phyloP scores from a whole-genome alignment of 2,888 invertebrate genomes.

The Colletes collaris region DNA sequence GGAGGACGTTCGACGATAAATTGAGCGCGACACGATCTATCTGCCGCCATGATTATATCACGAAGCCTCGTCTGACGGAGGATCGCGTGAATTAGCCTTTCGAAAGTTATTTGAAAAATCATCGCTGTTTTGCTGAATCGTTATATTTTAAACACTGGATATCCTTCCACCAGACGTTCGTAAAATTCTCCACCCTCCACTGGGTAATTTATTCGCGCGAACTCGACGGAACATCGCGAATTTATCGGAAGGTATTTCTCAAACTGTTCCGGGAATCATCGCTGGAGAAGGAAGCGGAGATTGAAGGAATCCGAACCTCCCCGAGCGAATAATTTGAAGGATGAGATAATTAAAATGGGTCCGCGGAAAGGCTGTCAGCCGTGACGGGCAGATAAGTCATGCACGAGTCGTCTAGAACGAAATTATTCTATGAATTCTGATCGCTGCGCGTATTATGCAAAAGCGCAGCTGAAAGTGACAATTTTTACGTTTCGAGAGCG shows the following conservation, averaged over 20 bases:
- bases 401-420: constrained; percentile 69
- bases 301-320: constrained; percentile 57
- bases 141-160: no score
- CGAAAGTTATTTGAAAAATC: constrained; percentile 28
- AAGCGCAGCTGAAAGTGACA: constrained; percentile 75
- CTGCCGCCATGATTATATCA: no score
- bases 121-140: background rate
- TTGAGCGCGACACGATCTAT: constrained; percentile 41
- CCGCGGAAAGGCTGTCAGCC: constrained; percentile 74
- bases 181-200: no score
- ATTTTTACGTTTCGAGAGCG: constrained; percentile 72
- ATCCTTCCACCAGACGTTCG: no score
- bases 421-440: constrained; percentile 81
- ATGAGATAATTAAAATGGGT: constrained; percentile 77
- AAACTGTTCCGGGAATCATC: constrained; percentile 16
- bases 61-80: background rate
- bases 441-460: constrained; percentile 76
- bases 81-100: constrained; percentile 27
- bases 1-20: constrained; percentile 65
- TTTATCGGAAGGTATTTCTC: constrained; percentile 37
- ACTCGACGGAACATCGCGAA: background rate
- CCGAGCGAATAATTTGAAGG: constrained; percentile 73
- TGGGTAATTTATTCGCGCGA: background rate
- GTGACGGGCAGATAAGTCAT: constrained; percentile 75
- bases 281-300: constrained; percentile 7